Evolutionary conservation across 2,113 vertebrate genomes (phyloP), one percentile per base, ranked within the genome.

Genomic region (Vombatus ursinus): DNA sequence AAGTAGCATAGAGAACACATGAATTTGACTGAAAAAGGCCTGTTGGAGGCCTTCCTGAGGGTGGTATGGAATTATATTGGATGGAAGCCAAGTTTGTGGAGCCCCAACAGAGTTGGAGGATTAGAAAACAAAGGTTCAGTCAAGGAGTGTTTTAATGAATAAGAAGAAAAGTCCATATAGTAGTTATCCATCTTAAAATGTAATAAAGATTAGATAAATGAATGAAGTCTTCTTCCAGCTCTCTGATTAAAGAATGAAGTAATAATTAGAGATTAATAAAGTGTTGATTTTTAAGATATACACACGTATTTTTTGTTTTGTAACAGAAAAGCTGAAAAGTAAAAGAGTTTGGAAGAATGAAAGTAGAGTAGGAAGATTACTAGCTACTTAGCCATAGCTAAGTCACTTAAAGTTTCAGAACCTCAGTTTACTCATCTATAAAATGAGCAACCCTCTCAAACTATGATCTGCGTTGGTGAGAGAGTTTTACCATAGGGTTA

Each of bases 1-100:
- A 31, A 28, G 37, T 37, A 1, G 37, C 10, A 2, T 14, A 44
- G 50, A 23, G 22, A 44, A 8, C 61, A 84, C 19, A 84, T 44
- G 19, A 22, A 37, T 28, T 1, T 25, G 50, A 90, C 52, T 3
- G 11, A 31, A 8, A 22, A 2, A 31, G 7, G 91, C 54, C 54
- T 22, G 22, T 37, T 1, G 53, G 48, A 52, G 1, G 12, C 50
- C 0, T 0, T 0, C 0, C 28, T 8, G 31, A 8, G 0, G 47
- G 24, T 84, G 92, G 51, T 52, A 4, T 23, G 84, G 25, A n/a
- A 89, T 50, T 24, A 23, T 24, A 84, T 68, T 50, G 2, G 5
- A 6, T 52, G 52, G 9, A 47, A 28, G 93, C 51, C 37, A 54
- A 89, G 19, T 24, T 14, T 1, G 0, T 0, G 2, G 26, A 28